Percentiles rank a stretch among this genome's conserved stretches.
phyloP scores from a whole-genome alignment of 2,797 vertebrate genomes.

The Heterohyrax brucei region DNA sequence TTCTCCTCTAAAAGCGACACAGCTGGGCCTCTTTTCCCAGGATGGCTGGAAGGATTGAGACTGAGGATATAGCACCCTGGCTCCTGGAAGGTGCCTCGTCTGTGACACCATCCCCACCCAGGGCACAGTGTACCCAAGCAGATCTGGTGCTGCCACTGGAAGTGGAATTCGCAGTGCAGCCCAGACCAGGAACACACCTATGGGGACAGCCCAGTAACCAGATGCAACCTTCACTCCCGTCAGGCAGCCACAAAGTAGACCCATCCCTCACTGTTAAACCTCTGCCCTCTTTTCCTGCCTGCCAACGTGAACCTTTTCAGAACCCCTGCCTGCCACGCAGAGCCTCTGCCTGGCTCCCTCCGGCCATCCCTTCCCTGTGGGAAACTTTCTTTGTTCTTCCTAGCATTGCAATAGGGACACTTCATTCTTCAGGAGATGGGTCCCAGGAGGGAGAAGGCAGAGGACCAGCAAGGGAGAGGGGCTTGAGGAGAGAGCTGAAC shows the following conservation, averaged over 20 bases:
- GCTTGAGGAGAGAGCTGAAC: not conserved
- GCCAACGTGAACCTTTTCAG: not conserved
- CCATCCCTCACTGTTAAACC: not conserved
- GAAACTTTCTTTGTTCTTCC: not conserved
- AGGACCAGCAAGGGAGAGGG: rapidly evolving
- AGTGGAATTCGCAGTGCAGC: not conserved
- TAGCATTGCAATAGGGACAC: rapidly evolving
- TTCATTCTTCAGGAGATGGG: not conserved
- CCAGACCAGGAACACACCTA: too few species aligned
- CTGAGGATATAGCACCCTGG: rapidly evolving
- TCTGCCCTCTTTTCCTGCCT: not conserved
- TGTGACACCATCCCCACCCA: rapidly evolving
- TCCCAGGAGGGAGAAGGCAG: not conserved
- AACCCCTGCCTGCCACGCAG: not conserved
- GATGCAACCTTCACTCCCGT: not conserved
- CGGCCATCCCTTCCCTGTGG: too few species aligned
- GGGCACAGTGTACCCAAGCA: too few species aligned
- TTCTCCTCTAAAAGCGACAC: not conserved
- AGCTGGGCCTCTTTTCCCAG: not conserved
- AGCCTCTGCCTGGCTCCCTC: not conserved
- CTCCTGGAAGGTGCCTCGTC: too few species aligned
- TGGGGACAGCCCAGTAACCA: not conserved
- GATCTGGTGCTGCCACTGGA: not conserved
- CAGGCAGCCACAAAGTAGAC: not conserved
- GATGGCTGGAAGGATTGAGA: not conserved